A percentile compares a stretch with the other conserved stretches of the same genome.
Evolutionary conservation across 1,140 invertebrate genomes (phyloP).

Genomic region (Sminthurinus signatus): DNA sequence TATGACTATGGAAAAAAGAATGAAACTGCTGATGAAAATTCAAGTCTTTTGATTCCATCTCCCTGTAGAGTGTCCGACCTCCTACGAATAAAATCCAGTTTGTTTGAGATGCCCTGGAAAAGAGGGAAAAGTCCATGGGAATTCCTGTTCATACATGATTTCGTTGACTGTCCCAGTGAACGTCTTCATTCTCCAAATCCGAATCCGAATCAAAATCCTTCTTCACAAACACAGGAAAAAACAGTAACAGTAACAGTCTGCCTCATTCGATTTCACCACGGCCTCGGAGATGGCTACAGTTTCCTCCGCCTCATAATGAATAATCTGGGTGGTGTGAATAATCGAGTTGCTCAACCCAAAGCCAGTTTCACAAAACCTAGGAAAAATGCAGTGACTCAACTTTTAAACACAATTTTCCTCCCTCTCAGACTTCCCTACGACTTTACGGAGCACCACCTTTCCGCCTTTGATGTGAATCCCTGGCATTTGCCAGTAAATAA

Average conservation of each 20-base stretch:
- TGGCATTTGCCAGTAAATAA: neutral
- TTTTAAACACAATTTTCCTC: neutral
- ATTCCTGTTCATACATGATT: no score
- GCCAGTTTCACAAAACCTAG: neutral
- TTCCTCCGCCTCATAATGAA: neutral
- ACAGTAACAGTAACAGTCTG: neutral
- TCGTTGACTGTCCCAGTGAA: no score
- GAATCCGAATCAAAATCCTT: neutral
- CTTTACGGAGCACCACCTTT: neutral
- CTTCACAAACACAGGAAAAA: neutral
- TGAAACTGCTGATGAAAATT: no score
- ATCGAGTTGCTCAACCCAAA: neutral
- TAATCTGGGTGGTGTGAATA: neutral
- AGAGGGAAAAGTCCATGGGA: conserved; percentile 2
- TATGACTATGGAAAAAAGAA: no score
- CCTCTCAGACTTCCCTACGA: neutral
- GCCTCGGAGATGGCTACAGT: conserved; percentile 9
- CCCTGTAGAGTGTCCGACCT: neutral
- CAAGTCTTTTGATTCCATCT: neutral
- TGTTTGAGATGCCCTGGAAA: neutral
- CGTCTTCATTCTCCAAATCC: neutral
- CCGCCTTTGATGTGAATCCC: neutral
- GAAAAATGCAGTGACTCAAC: neutral
- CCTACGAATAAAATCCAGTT: neutral
- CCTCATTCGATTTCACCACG: conserved; percentile 2